Evolutionary conservation across 2,113 vertebrate genomes (phyloP).

Genomic region (Aspiorhynchus laticeps): DNA sequence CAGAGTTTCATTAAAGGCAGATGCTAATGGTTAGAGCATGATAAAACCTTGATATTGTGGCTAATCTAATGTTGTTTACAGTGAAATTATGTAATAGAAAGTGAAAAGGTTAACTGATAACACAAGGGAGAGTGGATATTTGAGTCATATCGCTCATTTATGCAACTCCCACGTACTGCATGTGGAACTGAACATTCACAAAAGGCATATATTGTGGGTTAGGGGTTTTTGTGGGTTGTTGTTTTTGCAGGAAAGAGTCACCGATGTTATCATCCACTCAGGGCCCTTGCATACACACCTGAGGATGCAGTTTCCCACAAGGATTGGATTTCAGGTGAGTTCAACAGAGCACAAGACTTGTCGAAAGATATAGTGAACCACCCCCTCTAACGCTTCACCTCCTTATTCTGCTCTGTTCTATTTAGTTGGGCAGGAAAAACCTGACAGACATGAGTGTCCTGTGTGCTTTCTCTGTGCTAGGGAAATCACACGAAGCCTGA

Average conservation of each 20-base stretch:
- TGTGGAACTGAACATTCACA: background rate
- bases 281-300: slow-evolving; percentile 67
- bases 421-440: slow-evolving; percentile 74
- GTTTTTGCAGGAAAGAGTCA: slow-evolving; percentile 35
- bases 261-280: slow-evolving; percentile 35
- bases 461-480: slow-evolving; percentile 53
- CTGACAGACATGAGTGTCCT: slow-evolving; percentile 69
- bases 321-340: slow-evolving; percentile 75
- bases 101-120: slow-evolving; percentile 8
- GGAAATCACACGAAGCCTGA: slow-evolving; percentile 67
- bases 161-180: background rate
- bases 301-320: slow-evolving; percentile 77
- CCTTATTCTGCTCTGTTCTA: slow-evolving; percentile 58
- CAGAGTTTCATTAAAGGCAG: background rate
- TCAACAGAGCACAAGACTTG: slow-evolving; percentile 66
- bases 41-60: background rate
- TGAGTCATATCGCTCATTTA: slow-evolving; percentile 13
- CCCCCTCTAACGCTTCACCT: slow-evolving; percentile 21
- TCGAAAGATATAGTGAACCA: slow-evolving; percentile 54
- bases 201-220: background rate
- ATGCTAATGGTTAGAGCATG: background rate
- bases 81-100: background rate
- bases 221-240: background rate
- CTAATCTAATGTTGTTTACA: slow-evolving; percentile 4
- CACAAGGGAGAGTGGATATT: background rate